A percentile compares a stretch with the other conserved stretches of the same genome.
These are phyloP conservation scores for Alethe castanea DNA, from an alignment of 2,113 vertebrate species.

Conservation along the genomic window DNA sequence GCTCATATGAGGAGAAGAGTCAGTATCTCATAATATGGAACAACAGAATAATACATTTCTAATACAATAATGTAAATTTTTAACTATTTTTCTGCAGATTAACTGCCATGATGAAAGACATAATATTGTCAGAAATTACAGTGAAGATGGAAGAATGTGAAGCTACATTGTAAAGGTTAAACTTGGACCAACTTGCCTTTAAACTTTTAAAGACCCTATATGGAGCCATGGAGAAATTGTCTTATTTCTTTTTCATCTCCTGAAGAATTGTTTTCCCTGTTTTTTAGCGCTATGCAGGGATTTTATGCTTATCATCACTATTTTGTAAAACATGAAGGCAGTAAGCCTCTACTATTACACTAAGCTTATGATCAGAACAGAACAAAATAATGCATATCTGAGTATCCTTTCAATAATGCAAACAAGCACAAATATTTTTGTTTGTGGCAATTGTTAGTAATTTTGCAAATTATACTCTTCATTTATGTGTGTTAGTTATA, in stretches of 20 bases:
- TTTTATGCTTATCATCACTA: not conserved
- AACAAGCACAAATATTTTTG: constrained; percentile 52
- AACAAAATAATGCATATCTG: not conserved
- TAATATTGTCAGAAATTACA: not conserved
- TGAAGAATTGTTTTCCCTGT: not conserved
- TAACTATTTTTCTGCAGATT: not conserved
- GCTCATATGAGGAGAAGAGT: not conserved
- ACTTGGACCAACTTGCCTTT: not conserved
- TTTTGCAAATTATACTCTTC: constrained; percentile 59
- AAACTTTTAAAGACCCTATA: not conserved
- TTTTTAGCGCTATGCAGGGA: not conserved
- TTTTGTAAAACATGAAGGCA: not conserved
- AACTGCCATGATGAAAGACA: not conserved
- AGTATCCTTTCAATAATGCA: constrained; percentile 32
- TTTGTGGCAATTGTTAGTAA: not conserved
- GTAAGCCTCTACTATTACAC: not conserved
- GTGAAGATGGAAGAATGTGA: not conserved
- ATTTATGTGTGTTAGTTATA: not conserved
- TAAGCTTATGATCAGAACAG: not conserved
- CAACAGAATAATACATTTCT: not conserved
- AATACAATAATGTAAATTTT: not conserved
- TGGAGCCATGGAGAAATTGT: not conserved
- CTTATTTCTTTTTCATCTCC: not conserved
- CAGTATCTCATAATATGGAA: not conserved
- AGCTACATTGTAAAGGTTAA: not conserved